Percentiles rank a stretch among this genome's conserved stretches.
Conservation (phyloP, 2,797 vertebrate genomes). For the Manis pentadactyla region DNA sequence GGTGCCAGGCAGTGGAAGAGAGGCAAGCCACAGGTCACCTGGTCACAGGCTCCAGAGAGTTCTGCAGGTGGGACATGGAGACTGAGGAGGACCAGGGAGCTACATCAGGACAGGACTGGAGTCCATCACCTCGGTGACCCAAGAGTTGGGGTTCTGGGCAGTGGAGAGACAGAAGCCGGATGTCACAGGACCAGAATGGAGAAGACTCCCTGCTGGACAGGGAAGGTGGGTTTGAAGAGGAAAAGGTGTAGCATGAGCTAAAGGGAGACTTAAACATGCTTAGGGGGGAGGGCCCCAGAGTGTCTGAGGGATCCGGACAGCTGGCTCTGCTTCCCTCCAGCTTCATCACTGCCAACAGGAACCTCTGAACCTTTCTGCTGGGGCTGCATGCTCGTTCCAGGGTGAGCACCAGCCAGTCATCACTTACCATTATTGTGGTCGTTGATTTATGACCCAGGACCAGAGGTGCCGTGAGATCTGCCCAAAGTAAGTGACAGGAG, state of each 20-base stretch:
- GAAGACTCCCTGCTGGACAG: accelerated
- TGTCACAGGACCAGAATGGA: neutral
- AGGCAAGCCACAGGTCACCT: accelerated
- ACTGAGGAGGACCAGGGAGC: neutral
- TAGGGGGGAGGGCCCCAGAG: too few relatives aligned
- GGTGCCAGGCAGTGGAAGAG: neutral
- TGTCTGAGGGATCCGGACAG: too few relatives aligned
- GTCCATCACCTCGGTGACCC: neutral
- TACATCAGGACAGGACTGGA: neutral
- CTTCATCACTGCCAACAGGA: neutral
- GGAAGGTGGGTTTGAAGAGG: neutral
- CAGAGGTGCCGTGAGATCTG: neutral
- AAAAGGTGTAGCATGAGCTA: too few relatives aligned
- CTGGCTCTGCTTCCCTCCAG: neutral
- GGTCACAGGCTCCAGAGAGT: neutral
- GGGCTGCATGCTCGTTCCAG: neutral
- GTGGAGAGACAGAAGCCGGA: neutral
- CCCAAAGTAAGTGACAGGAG: neutral
- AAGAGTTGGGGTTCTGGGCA: neutral
- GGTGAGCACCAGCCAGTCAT: neutral
- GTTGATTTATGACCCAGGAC: neutral
- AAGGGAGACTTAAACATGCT: too few relatives aligned
- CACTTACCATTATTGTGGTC: neutral
- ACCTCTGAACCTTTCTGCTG: neutral
- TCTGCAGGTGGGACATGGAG: neutral